Conservation (phyloP, 2,113 vertebrate genomes). For the Octodon degus region DNA sequence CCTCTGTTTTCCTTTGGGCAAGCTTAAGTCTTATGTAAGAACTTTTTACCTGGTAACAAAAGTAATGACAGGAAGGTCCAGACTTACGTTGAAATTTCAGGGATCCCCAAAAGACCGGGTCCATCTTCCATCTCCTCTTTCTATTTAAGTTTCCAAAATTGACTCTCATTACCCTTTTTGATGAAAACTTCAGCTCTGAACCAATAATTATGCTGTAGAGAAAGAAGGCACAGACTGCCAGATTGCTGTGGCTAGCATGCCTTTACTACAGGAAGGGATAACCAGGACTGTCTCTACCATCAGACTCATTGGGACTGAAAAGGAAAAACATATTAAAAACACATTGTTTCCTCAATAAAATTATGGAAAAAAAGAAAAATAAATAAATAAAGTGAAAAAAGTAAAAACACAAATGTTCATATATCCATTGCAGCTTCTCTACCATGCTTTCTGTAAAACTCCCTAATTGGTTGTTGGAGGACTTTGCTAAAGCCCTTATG, state of each 20-base stretch:
- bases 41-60: background rate
- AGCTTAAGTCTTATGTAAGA: background rate
- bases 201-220: background rate
- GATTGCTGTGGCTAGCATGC: background rate
- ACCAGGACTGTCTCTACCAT: background rate
- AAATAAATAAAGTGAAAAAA: too few species aligned
- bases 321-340: background rate
- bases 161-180: background rate
- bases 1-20: background rate
- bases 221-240: background rate
- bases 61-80: background rate
- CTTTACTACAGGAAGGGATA: background rate
- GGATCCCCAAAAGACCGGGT: background rate
- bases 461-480: background rate
- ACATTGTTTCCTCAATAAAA: background rate
- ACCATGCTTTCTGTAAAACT: background rate
- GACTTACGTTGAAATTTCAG: background rate
- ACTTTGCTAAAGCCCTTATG: constrained; percentile 32
- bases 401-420: background rate
- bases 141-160: background rate
- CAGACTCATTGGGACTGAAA: background rate
- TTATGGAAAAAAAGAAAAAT: too few species aligned
- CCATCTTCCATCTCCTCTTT: background rate
- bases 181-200: background rate
- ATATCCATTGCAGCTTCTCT: background rate